phyloP scores from a whole-genome alignment of 2,888 invertebrate species.

The Nephrotoma appendiculata region DNA sequence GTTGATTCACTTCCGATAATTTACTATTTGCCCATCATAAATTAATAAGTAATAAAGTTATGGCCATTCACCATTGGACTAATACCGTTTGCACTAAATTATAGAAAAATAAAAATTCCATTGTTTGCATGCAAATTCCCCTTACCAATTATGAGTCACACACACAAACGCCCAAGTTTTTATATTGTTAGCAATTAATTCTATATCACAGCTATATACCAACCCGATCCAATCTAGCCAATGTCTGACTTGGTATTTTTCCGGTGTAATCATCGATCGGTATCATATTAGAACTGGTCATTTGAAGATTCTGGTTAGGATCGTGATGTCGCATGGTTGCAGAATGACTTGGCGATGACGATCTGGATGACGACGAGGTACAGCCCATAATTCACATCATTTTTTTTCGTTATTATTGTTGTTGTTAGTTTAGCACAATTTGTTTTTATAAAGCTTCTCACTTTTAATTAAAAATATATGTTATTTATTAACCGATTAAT shows the following conservation, averaged over 20 bases:
- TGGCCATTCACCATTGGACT: neutral
- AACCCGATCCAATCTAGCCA: neutral
- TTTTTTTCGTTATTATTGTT: neutral
- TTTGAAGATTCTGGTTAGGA: neutral
- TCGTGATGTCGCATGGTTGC: neutral
- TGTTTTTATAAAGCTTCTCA: neutral
- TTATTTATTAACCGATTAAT: neutral
- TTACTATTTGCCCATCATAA: neutral
- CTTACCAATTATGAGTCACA: neutral
- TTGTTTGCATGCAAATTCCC: neutral
- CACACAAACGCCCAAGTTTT: neutral
- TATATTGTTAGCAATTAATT: too few species aligned
- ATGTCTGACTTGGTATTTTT: neutral
- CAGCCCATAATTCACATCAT: neutral
- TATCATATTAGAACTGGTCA: neutral
- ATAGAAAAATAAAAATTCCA: neutral
- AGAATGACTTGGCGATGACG: neutral
- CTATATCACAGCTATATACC: neutral
- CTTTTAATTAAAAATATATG: neutral
- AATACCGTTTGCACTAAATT: neutral
- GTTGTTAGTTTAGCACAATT: neutral
- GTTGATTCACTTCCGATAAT: neutral
- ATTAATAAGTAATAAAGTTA: neutral
- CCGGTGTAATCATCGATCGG: neutral
- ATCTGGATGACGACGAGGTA: neutral